Base-by-base conservation (phyloP, 2,113 vertebrate species). In the Natator depressus region DNA sequence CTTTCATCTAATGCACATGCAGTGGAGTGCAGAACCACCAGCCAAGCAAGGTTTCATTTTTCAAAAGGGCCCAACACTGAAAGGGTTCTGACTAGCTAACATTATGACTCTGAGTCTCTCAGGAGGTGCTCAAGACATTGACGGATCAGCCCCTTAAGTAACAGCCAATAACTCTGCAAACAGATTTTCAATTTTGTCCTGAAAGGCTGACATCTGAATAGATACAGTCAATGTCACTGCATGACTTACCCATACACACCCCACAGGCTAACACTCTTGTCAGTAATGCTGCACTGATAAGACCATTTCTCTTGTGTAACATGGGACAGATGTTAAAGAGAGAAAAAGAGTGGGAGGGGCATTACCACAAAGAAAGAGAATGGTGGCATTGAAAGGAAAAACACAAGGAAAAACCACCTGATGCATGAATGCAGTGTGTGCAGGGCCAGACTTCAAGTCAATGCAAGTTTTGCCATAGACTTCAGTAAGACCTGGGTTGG, bases 21-120 rank as follows among this genome's bases (percentile, higher is more conserved):
- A 75, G 57, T 6, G 22, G 11, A 87, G 82, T 79, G 62, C 19
- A 11, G 1, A 1, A 87, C 47, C 0, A 0, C 0, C 0, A 25
- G 35, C 19, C 55, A 80, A n/a, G 42, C 16, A 83, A 85, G 0
- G 0, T 22, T 82, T 5, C 13, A 13, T 1, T 14, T 31, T 22
- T 2, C 42, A 65, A 55, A 29, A 86, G 49, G 8, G 35, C 3
- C 10, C 72, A 35, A 53, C 11, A 16, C 2, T 55, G 49, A 81
- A 11, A n/a, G 5, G 57, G 35, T 29, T 19, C 14, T 88, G 6
- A 38, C n/a, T 11, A 88, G 1, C 35, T 85, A 75, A 49, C 47
- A 85, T 0, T 9, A n/a, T 29, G 82, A 0, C 0, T 14, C 9
- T 22, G 57, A 84, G 5, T 0, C 22, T 25, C 72, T 25, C 72